These are phyloP conservation scores for Corydoras sp. DNA, from an alignment of 2,113 vertebrate species.

Conservation along the genomic window DNA sequence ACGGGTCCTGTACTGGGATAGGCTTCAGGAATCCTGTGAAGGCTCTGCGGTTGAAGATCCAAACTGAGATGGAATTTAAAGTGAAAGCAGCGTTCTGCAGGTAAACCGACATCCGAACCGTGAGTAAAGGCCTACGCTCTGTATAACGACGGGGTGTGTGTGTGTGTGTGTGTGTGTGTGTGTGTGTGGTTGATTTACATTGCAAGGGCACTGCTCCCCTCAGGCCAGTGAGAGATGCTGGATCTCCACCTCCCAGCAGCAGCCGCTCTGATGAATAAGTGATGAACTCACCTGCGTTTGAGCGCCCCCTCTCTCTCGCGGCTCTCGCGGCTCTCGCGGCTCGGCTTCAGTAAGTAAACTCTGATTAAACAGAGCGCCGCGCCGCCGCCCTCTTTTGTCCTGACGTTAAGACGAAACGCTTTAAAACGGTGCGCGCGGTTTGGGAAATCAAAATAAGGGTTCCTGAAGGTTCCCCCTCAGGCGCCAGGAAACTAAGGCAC, in stretches of 20 bases:
- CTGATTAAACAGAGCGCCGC: conserved; percentile 39
- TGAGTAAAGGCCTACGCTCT: too few species aligned
- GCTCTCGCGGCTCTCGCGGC: too few species aligned
- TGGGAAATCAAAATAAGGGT: conserved; percentile 36
- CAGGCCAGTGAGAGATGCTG: conserved; percentile 47
- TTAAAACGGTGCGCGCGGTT: conserved; percentile 30
- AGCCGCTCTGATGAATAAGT: not conserved
- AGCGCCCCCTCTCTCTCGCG: too few species aligned
- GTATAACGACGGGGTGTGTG: too few species aligned
- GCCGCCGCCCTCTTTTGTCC: not conserved
- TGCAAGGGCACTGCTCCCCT: conserved; percentile 50
- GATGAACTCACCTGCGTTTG: too few species aligned
- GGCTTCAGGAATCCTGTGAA: too few species aligned
- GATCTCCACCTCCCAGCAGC: conserved; percentile 45
- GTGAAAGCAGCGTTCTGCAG: too few species aligned
- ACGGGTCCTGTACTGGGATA: too few species aligned
- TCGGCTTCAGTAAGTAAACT: conserved; percentile 12
- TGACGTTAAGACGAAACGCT: conserved; percentile 22
- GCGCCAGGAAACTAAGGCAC: conserved; percentile 28
- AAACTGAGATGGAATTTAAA: too few species aligned
- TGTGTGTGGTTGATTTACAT: conserved; percentile 35
- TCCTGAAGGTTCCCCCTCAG: conserved; percentile 32
- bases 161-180: too few species aligned
- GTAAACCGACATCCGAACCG: too few species aligned
- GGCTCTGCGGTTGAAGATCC: too few species aligned